A percentile compares a stretch with the other conserved stretches of the same genome.
These are phyloP conservation scores for Miichthys miiuy DNA, from an alignment of 2,797 vertebrate species.

Conservation along the genomic window DNA sequence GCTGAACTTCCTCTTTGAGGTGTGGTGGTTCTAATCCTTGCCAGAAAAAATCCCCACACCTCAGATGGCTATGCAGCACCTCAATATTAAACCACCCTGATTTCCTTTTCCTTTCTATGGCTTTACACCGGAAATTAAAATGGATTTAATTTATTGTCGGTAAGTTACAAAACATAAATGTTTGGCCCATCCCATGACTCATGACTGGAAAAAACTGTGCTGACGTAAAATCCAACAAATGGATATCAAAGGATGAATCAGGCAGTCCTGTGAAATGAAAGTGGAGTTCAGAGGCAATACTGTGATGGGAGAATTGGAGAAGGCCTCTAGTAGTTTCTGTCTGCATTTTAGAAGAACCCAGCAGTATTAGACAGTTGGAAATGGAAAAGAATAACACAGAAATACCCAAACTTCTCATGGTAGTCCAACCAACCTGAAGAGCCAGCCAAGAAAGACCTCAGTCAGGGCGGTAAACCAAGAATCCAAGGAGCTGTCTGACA, in stretches of 20 bases:
- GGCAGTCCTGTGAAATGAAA: slow-evolving; percentile 22
- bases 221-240: slow-evolving; percentile 11
- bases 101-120: slow-evolving; percentile 10
- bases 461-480: slow-evolving; percentile 41
- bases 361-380: slow-evolving; percentile 37
- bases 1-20: slow-evolving; percentile 25
- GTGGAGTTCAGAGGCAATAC: not conserved
- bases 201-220: slow-evolving; percentile 10
- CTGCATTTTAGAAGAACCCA: slow-evolving; percentile 17
- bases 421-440: slow-evolving; percentile 36
- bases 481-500: slow-evolving; percentile 36
- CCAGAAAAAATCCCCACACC: slow-evolving; percentile 36
- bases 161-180: not conserved
- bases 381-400: slow-evolving; percentile 39
- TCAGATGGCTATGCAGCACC: not conserved
- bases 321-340: not conserved
- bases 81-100: not conserved
- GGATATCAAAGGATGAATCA: slow-evolving; percentile 5
- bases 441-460: slow-evolving; percentile 40
- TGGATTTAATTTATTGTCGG: slow-evolving; percentile 2
- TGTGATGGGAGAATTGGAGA: not conserved
- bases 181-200: slow-evolving; percentile 13
- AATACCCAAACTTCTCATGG: slow-evolving; percentile 16
- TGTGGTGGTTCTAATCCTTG: slow-evolving; percentile 13
- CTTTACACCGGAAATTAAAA: slow-evolving; percentile 47